Base-by-base conservation (phyloP, 1,140 invertebrate genomes). In the Formica selysi region DNA sequence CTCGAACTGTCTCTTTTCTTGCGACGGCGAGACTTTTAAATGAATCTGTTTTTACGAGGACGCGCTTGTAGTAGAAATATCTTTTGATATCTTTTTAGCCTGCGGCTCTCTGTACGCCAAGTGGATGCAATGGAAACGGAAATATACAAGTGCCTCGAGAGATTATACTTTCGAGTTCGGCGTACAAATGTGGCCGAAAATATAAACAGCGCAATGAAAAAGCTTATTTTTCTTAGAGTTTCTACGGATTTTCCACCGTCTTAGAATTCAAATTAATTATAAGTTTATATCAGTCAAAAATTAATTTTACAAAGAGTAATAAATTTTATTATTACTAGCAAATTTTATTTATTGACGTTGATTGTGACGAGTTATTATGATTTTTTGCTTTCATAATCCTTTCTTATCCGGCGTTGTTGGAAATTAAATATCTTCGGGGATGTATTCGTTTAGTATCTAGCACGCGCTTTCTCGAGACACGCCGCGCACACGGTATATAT, bases 101-200 rank as follows among this genome's bases (percentile, higher is more conserved):
- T 2, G 67, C 36, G 41, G 41, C 10, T 3, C 10, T 44, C 11
- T 51, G 6, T 38, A 10, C 19, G 67, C 26, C 57, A 83, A 83
- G 79, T 83, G 79, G 79, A 73, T 61, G 73, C 38, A 36, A 83
- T 62, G 54, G 67, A 83, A 83, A 83, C 26, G 68, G 79, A 83
- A 83, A 83, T 83, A 74, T 74, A 83, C 79, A 74, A 83, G 68
- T 62, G 54, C 3, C 32, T 64, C 64, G 32, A 5, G 36, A 26
- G 6, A 36, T n/a, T 41, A 70, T 22, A n/a, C 41, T 57, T 70
- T 70, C 16, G 36, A 80, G 41, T 54, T 51, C 76, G n/a, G 78
- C 32, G 64, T n/a, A 57, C 65, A 71, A 57, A 71, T 81, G 65
- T 78, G 41, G 19, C 13, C 41, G 32, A 68, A 29, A 81, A 81